Evolutionary conservation across 2,888 invertebrate species (phyloP).

Genomic region (Pachymerium ferrugineum): DNA sequence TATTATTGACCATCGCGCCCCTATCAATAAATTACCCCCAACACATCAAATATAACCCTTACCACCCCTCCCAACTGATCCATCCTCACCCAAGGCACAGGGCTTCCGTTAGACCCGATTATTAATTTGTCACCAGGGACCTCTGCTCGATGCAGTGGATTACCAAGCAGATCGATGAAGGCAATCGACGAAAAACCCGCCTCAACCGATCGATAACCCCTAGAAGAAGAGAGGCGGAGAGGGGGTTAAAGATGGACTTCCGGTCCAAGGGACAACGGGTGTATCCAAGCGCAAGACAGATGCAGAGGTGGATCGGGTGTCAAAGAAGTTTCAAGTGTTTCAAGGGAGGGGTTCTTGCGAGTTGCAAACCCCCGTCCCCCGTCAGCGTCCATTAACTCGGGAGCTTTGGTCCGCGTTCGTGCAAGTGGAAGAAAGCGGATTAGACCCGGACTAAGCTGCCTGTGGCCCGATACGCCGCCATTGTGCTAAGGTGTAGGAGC

Average conservation of each 20-base stretch:
- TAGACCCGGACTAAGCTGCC: conserved; percentile 11
- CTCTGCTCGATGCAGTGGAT: neutral
- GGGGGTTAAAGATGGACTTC: neutral
- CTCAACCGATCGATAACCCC: neutral
- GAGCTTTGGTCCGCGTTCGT: conserved; percentile 1
- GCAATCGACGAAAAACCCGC: neutral
- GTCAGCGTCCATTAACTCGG: conserved; percentile 24
- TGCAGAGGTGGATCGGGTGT: conserved; percentile 2
- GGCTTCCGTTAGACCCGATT: neutral
- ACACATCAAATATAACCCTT: too few species aligned
- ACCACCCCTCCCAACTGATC: too few species aligned
- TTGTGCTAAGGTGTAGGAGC: conserved; percentile 30
- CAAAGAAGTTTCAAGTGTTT: neutral
- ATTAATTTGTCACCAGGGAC: neutral
- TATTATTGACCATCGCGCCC: too few species aligned
- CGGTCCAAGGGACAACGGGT: neutral
- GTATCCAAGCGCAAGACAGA: neutral
- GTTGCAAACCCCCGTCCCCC: neutral
- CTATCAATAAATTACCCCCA: too few species aligned
- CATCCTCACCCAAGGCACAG: neutral
- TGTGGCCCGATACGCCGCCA: conserved; percentile 14
- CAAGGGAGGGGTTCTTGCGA: neutral
- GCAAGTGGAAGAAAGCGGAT: conserved; percentile 31
- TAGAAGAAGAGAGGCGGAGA: neutral
- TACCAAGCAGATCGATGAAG: neutral